phyloP scores from a whole-genome alignment of 2,888 invertebrate genomes.

The Drosophila infuscata region DNA sequence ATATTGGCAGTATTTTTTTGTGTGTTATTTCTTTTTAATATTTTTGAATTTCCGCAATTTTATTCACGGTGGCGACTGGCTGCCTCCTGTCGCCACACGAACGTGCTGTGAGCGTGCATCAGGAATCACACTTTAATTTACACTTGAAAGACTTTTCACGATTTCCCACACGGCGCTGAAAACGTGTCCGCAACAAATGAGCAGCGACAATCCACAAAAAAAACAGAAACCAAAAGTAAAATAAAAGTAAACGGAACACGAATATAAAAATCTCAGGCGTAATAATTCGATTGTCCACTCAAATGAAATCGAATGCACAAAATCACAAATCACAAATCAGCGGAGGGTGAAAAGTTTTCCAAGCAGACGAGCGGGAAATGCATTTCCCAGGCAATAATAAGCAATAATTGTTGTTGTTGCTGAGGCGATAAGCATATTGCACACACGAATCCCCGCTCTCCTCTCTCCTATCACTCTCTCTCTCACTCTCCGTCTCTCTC shows the following conservation, averaged over 20 bases:
- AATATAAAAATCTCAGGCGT: conserved; percentile 51
- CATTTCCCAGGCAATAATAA: conserved; percentile 77
- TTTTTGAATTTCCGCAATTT: conserved; percentile 53
- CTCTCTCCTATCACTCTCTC: neutral
- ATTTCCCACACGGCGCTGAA: conserved; percentile 61
- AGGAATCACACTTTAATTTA: conserved; percentile 71
- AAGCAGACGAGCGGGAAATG: conserved; percentile 38
- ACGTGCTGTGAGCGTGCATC: conserved; percentile 66
- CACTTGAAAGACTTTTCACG: conserved; percentile 70
- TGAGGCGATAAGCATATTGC: conserved; percentile 72
- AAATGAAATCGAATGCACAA: conserved; percentile 77
- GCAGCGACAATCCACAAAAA: conserved; percentile 66
- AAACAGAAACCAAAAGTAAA: conserved; percentile 8
- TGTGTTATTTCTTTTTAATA: conserved; percentile 27
- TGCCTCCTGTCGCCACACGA: conserved; percentile 22
- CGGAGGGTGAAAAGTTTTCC: conserved; percentile 28
- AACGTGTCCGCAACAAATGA: conserved; percentile 80
- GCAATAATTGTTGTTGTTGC: conserved; percentile 68
- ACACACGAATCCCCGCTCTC: conserved; percentile 10
- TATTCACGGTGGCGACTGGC: conserved; percentile 34
- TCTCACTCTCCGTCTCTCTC: neutral
- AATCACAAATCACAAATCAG: conserved; percentile 48
- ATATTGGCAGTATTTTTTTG: neutral
- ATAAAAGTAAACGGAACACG: conserved; percentile 16
- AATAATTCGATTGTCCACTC: conserved; percentile 79